A percentile compares a stretch with the other conserved stretches of the same genome.
Evolutionary conservation across 2,888 invertebrate species (phyloP).

Genomic region (Nebria salina): DNA sequence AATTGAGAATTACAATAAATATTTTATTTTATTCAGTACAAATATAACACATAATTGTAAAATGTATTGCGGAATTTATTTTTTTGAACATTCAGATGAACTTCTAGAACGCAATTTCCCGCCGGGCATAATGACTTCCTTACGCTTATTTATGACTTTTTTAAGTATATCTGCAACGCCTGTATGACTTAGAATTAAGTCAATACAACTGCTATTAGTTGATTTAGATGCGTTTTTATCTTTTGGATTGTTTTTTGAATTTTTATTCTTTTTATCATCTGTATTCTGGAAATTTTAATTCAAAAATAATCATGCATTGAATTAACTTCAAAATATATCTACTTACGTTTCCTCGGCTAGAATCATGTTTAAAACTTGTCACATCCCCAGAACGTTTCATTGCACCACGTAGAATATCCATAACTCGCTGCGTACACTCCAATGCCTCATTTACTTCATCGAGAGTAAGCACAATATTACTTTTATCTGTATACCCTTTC

Average conservation of each 20-base stretch:
- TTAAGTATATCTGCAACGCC: slow-evolving; percentile 62
- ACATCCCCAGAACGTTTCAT: slow-evolving; percentile 53
- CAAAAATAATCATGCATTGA: slow-evolving; percentile 6
- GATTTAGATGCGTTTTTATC: slow-evolving; percentile 46
- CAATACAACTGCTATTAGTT: slow-evolving; percentile 61
- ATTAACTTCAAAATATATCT: neutral
- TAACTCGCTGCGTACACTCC: slow-evolving; percentile 58
- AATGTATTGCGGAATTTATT: slow-evolving; percentile 16
- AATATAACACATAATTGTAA: slow-evolving; percentile 33
- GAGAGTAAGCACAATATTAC: slow-evolving; percentile 55
- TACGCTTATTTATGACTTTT: slow-evolving; percentile 59
- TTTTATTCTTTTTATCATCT: slow-evolving; percentile 26
- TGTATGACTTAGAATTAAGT: slow-evolving; percentile 58
- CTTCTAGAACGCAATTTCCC: slow-evolving; percentile 54
- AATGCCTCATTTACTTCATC: slow-evolving; percentile 60
- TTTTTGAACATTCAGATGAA: slow-evolving; percentile 58
- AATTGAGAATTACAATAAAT: slow-evolving; percentile 16
- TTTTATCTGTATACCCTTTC: slow-evolving; percentile 58
- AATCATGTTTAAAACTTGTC: slow-evolving; percentile 50
- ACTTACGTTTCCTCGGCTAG: slow-evolving; percentile 49
- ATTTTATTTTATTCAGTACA: slow-evolving; percentile 39
- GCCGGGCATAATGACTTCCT: slow-evolving; percentile 57
- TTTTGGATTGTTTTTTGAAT: slow-evolving; percentile 23
- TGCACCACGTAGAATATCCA: slow-evolving; percentile 60
- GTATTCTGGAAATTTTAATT: slow-evolving; percentile 21